Evolutionary conservation across 2,113 vertebrate genomes (phyloP), one percentile per base, ranked within the genome.

Genomic region (Nerophis ophidion): DNA sequence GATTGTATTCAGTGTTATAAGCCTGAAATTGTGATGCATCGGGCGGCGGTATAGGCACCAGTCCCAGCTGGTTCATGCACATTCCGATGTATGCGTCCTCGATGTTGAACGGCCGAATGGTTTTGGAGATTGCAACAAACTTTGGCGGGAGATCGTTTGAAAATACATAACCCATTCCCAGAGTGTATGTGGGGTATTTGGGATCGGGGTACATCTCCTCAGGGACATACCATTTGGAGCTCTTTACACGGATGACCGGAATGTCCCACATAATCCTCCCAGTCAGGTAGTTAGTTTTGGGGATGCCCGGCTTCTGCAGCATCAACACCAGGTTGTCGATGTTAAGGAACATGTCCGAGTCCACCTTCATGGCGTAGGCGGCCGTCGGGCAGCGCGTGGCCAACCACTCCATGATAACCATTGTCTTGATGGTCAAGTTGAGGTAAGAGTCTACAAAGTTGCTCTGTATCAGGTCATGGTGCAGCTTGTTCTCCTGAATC

Each of bases 331-430:
- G 83, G 69, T 98, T 97, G 2, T 96, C 93, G 4, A 93, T 85
- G 50, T 97, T 97, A 57, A 96, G 85, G 84, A 96, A 98, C 92
- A 98, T 94, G 79, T 98, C 96, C 0, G 95, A 96, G 85, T 98
- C 95, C 0, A 95, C 86, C 90, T 98, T 98, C 95, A 97, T 97
- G 57, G 91, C 93, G 0, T 93, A 98, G 0, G 88, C 76, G 44
- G 90, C 91, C 2, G 67, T 75, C 9, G 81, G 70, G 63, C 93
- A 94, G 64, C 35, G 77, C 3, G 74, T 83, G 51, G 63, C 77
- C 44, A 93, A 75, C 93, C 93, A 93, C 76, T 85, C 79, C 88
- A 94, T 62, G 1, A 92, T 90, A 84, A 93, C 88, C 72, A 92
- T 66, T 3, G 91, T 93, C 78, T 93, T 92, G 6, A 89, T 57